These are phyloP conservation scores for Tenualosa thibaudeaui DNA, from an alignment of 2,797 vertebrate genomes.

Conservation along the genomic window DNA sequence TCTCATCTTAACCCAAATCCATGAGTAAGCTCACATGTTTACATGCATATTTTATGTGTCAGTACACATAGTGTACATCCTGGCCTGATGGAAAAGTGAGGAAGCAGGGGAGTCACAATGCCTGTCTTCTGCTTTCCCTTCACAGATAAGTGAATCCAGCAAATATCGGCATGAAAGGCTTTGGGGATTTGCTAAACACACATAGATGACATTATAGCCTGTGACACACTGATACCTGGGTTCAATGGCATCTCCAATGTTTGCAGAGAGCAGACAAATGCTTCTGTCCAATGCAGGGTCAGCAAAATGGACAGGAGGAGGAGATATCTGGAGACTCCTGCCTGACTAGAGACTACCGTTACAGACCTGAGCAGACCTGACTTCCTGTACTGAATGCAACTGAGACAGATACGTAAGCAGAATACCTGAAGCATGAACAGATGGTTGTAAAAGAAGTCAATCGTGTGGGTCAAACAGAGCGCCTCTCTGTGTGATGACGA, in stretches of 20 bases:
- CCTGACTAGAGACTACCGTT: no score
- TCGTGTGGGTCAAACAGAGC: no score
- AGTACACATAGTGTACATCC: neutral
- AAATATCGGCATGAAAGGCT: neutral
- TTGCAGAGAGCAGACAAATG: neutral
- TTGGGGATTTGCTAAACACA: neutral
- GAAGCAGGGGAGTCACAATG: neutral
- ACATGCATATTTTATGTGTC: neutral
- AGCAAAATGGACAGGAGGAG: no score
- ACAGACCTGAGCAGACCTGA: no score
- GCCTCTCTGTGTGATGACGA: neutral
- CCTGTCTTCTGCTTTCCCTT: neutral
- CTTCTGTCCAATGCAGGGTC: neutral
- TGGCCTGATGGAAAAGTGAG: neutral
- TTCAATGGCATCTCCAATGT: neutral
- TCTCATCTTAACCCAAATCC: neutral
- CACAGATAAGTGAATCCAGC: neutral
- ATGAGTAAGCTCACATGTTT: neutral
- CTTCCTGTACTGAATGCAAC: no score
- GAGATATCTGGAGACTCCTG: no score
- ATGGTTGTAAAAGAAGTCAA: neutral
- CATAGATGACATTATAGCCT: neutral
- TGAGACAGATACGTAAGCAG: no score
- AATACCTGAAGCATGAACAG: neutral
- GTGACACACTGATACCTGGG: neutral